phyloP scores from a whole-genome alignment of 1,140 invertebrate genomes.

The Hycleus phaleratus region DNA sequence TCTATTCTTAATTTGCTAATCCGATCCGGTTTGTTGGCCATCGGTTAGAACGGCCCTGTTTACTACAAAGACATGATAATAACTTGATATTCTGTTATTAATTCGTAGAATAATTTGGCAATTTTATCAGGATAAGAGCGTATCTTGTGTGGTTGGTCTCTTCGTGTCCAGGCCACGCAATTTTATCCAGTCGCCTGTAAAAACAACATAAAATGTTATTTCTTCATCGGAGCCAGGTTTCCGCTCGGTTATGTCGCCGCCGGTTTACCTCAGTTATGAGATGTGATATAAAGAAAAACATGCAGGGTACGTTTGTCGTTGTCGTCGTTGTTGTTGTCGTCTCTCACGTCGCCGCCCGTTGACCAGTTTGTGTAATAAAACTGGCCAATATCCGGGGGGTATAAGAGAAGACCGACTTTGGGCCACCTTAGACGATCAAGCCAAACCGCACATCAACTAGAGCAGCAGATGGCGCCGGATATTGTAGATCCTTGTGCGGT shows the following conservation, averaged over 20 bases:
- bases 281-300: constrained; percentile 30
- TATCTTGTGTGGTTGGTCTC: too few relatives aligned
- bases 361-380: constrained; percentile 35
- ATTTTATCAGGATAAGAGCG: constrained; percentile 1
- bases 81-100: constrained; percentile 21
- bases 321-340: background rate
- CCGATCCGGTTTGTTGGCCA: background rate
- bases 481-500: constrained; percentile 27
- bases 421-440: constrained; percentile 24
- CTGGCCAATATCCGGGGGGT: constrained; percentile 33
- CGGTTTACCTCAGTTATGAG: constrained; percentile 27
- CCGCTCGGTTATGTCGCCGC: constrained; percentile 24
- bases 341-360: constrained; percentile 26
- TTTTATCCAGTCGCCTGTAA: constrained; percentile 29
- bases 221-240: constrained; percentile 37
- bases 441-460: constrained; percentile 12
- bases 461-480: constrained; percentile 32
- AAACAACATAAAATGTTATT: constrained; percentile 39
- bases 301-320: constrained; percentile 10
- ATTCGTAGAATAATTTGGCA: constrained; percentile 11
- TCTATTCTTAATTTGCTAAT: background rate
- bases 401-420: too few relatives aligned
- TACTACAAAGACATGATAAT: constrained; percentile 17
- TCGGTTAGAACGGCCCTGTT: constrained; percentile 9
- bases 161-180: background rate